Evolutionary conservation across 2,888 invertebrate genomes (phyloP), one percentile per base, ranked within the genome.

Genomic region (Drosophila macrospina): DNA sequence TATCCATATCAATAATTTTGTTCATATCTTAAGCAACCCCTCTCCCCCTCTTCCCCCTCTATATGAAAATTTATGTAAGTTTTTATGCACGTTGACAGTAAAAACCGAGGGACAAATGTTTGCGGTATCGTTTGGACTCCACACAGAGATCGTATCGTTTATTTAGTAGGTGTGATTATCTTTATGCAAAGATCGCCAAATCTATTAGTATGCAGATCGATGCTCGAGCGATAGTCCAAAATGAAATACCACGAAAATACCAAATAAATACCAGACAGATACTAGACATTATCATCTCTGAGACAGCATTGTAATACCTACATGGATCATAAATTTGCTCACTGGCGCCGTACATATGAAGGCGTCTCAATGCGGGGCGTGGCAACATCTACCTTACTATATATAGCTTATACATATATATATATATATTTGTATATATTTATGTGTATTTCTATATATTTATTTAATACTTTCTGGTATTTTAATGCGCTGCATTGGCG

Each of bases 141-240:
- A 66, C 59, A 44, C 51, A 42, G 63, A 44, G 55, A 62, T 67
- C 73, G 66, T 64, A 66, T 71, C 65, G 61, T 63, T 81, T 85
- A 80, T 86, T 87, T 86, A 86, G 85, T 86, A 88, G 85, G 86
- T 86, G 86, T 85, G 83, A 88, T 83, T 86, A 86, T 84, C 73
- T 84, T 86, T 80, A 84, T 86, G 86, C 86, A 85, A 85, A 82
- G 85, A 80, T 82, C 79, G 44, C 34, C 54, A 15, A 30, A 11
- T 47, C 47, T 60, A 73, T 83, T 75, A 75, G 71, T 86, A 55
- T 55, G 41, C 47, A 51, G 48, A n/a, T n/a, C n/a, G n/a, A 74
- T 63, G 39, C 10, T 15, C n/a, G 20, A 44, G 1, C 13, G 15
- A 54, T 45, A 47, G 30, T 24, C 15, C 3, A 34, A 15, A 28